Percentiles rank a stretch among this genome's conserved stretches.
phyloP scores from a whole-genome alignment of 2,797 vertebrate species.

The Eulemur coronatus region DNA sequence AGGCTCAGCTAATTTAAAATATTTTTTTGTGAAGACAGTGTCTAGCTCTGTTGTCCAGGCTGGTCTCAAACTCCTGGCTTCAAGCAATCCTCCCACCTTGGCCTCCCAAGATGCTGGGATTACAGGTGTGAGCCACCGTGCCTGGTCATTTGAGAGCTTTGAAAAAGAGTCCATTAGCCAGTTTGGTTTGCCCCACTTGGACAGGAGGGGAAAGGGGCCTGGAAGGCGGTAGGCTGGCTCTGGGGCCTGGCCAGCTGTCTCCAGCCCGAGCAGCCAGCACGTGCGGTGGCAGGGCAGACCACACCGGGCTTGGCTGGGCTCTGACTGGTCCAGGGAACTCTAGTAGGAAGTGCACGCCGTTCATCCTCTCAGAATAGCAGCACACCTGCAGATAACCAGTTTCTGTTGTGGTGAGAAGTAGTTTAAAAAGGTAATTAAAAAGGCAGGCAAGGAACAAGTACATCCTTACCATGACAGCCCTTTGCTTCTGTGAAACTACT shows the following conservation, averaged over 20 bases:
- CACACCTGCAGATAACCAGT: conserved; percentile 50
- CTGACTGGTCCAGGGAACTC: not conserved
- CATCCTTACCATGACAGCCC: not conserved
- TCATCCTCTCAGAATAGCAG: conserved; percentile 39
- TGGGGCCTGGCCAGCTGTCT: not conserved
- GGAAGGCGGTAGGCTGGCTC: rapidly evolving
- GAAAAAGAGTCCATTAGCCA: not conserved
- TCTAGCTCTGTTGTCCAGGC: no score
- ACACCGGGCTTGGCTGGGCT: rapidly evolving
- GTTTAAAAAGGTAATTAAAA: not conserved
- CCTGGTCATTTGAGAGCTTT: not conserved
- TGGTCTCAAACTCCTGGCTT: no score
- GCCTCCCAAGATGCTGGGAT: no score
- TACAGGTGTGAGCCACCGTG: no score
- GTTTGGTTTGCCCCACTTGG: not conserved
- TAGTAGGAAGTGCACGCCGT: not conserved
- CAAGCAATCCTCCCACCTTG: no score
- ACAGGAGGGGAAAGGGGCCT: not conserved
- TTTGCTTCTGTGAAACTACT: not conserved
- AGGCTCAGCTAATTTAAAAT: no score
- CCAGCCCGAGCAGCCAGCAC: not conserved
- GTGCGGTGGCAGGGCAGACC: not conserved
- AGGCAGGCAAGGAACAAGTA: not conserved
- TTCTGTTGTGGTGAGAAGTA: conserved; percentile 56
- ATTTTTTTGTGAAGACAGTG: no score